A percentile compares a stretch with the other conserved stretches of the same genome.
These are phyloP conservation scores for Megaleporinus macrocephalus DNA, from an alignment of 2,113 vertebrate genomes.

Conservation along the genomic window DNA sequence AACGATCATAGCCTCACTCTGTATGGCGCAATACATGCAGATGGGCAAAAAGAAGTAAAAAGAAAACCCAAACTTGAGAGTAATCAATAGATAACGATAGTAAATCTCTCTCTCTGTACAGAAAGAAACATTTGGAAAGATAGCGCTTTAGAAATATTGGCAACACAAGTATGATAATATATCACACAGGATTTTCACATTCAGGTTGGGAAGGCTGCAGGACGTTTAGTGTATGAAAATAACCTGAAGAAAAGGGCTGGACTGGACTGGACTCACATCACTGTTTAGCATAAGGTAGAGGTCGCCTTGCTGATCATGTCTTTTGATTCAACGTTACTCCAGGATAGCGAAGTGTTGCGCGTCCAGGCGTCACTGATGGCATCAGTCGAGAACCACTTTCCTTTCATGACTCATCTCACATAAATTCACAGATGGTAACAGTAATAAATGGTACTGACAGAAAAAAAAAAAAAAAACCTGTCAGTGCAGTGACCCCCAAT, in stretches of 20 bases:
- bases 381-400: conserved; percentile 10
- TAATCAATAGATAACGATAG: conserved; percentile 16
- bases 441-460: conserved; percentile 2
- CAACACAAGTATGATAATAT: conserved; percentile 23
- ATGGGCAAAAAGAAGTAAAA: conserved; percentile 1
- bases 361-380: conserved; percentile 1
- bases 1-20: neutral
- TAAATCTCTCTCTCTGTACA: conserved; percentile 28
- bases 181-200: conserved; percentile 41
- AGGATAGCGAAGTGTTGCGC: neutral
- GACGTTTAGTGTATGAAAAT: conserved; percentile 68
- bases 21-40: neutral
- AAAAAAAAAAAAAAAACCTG: neutral
- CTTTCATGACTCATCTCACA: conserved; percentile 20
- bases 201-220: neutral
- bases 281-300: neutral
- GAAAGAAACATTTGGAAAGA: conserved; percentile 21
- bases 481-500: conserved; percentile 24
- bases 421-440: conserved; percentile 30
- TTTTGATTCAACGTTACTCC: neutral
- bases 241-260: conserved; percentile 30
- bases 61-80: neutral
- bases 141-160: conserved; percentile 13
- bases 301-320: neutral
- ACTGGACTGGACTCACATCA: neutral